Evolutionary conservation across 2,888 invertebrate species (phyloP).

Genomic region (Slavum lentiscoides): DNA sequence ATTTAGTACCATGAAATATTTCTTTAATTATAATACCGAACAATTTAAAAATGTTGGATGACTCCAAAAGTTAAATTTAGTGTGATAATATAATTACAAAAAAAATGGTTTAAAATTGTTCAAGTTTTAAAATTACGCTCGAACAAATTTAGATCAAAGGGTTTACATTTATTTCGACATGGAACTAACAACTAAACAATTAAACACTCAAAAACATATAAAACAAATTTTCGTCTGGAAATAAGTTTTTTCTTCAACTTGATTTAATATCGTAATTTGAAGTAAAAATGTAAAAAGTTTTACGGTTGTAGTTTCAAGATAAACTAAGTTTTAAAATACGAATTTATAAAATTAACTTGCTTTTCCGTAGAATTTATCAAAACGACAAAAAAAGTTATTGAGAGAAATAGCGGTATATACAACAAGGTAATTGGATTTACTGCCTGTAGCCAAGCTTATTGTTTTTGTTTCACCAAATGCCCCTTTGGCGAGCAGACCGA

Average conservation of each 20-base stretch:
- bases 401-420: slow-evolving; percentile 23
- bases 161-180: neutral
- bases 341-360: slow-evolving; percentile 23
- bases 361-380: neutral
- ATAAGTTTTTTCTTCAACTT: slow-evolving; percentile 3
- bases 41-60: no score
- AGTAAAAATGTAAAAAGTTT: slow-evolving; percentile 23
- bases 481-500: neutral
- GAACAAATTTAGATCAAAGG: no score
- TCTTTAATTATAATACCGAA: no score
- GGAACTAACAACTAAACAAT: neutral
- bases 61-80: no score
- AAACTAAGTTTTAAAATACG: slow-evolving; percentile 11
- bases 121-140: no score
- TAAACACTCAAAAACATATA: neutral
- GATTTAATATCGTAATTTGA: slow-evolving; percentile 1
- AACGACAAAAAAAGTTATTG: slow-evolving; percentile 29
- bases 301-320: neutral
- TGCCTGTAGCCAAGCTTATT: slow-evolving; percentile 27
- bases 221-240: neutral
- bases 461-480: slow-evolving; percentile 20
- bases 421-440: slow-evolving; percentile 38
- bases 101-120: no score
- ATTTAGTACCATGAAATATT: no score
- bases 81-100: no score